Evolutionary conservation across 2,888 invertebrate species (phyloP).

Genomic region (Cheilosia grossa): DNA sequence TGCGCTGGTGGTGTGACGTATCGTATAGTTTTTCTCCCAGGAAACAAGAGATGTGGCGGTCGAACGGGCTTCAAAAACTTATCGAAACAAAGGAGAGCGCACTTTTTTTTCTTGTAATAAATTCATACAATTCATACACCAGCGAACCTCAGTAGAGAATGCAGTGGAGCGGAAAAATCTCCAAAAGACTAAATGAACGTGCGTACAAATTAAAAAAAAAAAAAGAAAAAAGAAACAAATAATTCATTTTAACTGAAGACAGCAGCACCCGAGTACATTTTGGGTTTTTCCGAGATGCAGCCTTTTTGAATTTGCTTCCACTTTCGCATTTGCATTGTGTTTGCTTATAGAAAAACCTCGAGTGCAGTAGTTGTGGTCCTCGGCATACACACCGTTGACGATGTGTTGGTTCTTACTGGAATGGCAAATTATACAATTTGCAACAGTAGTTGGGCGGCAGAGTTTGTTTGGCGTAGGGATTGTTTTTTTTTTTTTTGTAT

Average conservation of each 20-base stretch:
- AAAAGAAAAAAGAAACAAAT: constrained; percentile 44
- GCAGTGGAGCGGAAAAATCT: constrained; percentile 1
- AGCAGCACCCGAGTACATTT: constrained; percentile 39
- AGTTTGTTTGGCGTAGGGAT: neutral
- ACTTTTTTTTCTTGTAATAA: constrained; percentile 1
- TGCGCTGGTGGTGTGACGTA: neutral
- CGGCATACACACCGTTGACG: too few relatives aligned
- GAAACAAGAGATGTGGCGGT: neutral
- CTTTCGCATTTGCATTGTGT: constrained; percentile 20
- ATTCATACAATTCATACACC: constrained; percentile 39
- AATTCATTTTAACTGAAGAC: constrained; percentile 52
- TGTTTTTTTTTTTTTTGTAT: constrained; percentile 1
- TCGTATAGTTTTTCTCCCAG: neutral
- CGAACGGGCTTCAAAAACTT: constrained; percentile 44
- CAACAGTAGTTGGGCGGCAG: constrained; percentile 41
- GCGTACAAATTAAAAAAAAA: constrained; percentile 40
- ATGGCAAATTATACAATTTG: constrained; percentile 58
- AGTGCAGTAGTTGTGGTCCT: constrained; percentile 25
- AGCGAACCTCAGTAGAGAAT: neutral
- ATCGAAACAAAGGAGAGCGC: constrained; percentile 27
- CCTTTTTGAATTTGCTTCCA: constrained; percentile 24
- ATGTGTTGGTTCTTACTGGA: constrained; percentile 6
- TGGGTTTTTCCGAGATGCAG: constrained; percentile 52
- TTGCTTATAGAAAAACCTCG: neutral
- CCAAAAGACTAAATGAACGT: constrained; percentile 17